phyloP scores from a whole-genome alignment of 1,140 invertebrate species.

The Nautilus pompilius region DNA sequence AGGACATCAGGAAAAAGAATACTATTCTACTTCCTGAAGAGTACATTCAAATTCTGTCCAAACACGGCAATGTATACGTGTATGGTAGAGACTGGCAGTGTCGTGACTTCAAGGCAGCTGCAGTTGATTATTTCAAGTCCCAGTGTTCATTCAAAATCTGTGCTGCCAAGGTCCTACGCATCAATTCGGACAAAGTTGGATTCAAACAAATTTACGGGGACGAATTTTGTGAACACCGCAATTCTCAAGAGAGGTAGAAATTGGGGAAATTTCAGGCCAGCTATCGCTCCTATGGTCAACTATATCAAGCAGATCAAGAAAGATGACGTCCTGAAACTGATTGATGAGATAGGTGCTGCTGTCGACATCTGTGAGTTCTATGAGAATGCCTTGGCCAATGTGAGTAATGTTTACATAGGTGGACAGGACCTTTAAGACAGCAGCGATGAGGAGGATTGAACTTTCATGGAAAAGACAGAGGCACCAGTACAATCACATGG shows the following conservation, averaged over 20 bases:
- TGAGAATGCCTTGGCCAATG: neutral
- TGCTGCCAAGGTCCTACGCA: neutral
- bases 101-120: neutral
- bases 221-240: neutral
- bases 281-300: neutral
- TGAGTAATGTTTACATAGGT: too few species aligned
- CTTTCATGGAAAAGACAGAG: too few species aligned
- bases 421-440: too few species aligned
- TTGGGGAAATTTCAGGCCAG: neutral
- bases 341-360: neutral
- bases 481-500: too few species aligned
- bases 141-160: neutral
- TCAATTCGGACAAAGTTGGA: neutral
- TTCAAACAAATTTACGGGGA: neutral
- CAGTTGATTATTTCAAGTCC: too few species aligned
- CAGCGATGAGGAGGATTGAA: too few species aligned
- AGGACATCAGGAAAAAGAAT: slow-evolving; percentile 41
- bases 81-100: neutral
- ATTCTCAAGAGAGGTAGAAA: neutral
- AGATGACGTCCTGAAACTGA: neutral
- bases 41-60: neutral
- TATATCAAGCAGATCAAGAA: neutral
- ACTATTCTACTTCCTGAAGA: slow-evolving; percentile 38
- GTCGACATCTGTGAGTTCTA: neutral
- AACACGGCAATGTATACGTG: too few species aligned